Base-by-base conservation (phyloP, 2,113 vertebrate species). In the Eulacestoma nigropectus region DNA sequence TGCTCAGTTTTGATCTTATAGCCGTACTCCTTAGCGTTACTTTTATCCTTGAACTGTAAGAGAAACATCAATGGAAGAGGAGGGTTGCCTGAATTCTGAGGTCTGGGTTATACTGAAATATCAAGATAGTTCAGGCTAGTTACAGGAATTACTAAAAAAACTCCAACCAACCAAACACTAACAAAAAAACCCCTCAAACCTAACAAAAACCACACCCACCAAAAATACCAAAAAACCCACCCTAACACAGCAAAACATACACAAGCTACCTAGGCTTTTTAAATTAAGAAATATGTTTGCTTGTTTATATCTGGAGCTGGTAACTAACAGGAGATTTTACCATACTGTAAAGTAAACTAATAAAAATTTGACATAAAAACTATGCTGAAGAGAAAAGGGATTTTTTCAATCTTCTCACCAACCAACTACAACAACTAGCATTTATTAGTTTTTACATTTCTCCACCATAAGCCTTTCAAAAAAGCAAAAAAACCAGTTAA, bases 131-230 rank as follows among this genome's bases (percentile, higher is more conserved):
- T 49, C 15, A 50, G 35, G n/a, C 4, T 32, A 42, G 16, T 35
- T 85, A 32, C 65, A 76, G 17, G 35, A 67, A 49, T n/a, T 49
- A 35, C 13, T 2, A 57, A 57, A 65, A 18, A n/a, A 13, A 5
- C 32, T 32, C n/a, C 29, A 63, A 21, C 1, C 4, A 56, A 52
- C 1, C 4, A 9, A 68, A 21, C 11, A 26, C 5, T 57, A 67
- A 57, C 3, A 49, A 74, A 78, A n/a, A 30, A 0, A 0, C 5
- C 25, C 5, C 0, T 0, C 12, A 64, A 52, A 6, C 0, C 1
- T 16, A 73, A 39, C 3, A 47, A 64, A 41, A 11, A 22, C 21
- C 18, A 44, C 5, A 8, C 0, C 1, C 3, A 16, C 7, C 2
- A 8, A 75, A 75, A 84, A 19, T 20, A 7, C 41, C 10, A 41